Percentiles rank a stretch among this genome's conserved stretches.
Conservation (phyloP, 53 echinoderm and acorn worm genomes). For the Paracentrotus lividus region DNA sequence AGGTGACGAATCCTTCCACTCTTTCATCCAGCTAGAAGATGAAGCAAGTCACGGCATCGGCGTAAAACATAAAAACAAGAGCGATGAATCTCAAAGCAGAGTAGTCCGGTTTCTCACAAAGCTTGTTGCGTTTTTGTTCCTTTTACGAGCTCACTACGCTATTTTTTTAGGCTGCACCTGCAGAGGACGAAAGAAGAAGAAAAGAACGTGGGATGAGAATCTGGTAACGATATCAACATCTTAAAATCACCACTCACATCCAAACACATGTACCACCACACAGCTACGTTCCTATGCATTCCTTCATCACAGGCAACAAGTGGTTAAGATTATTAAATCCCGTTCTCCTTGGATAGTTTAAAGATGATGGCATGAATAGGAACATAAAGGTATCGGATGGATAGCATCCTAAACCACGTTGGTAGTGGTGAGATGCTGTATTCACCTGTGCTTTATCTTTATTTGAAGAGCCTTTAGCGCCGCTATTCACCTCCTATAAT, state of each 20-base stretch:
- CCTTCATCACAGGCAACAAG: slow-evolving; percentile 32
- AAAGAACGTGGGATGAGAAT: slow-evolving; percentile 51
- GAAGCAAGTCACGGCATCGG: not conserved
- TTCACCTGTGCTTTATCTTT: slow-evolving; percentile 71
- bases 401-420: not conserved
- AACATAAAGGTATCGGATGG: not conserved
- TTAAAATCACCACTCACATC: slow-evolving; percentile 27
- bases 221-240: slow-evolving; percentile 1
- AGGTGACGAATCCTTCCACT: slow-evolving; percentile 41
- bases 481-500: slow-evolving; percentile 60
- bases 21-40: slow-evolving; percentile 47
- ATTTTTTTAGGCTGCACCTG: slow-evolving; percentile 63
- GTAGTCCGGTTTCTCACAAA: slow-evolving; percentile 6
- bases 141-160: slow-evolving; percentile 63
- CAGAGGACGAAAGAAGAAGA: slow-evolving; percentile 47
- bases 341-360: not conserved
- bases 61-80: not conserved
- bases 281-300: not conserved
- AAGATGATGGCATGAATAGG: not conserved
- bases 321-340: slow-evolving; percentile 22
- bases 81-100: not conserved
- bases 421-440: slow-evolving; percentile 21
- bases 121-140: slow-evolving; percentile 33
- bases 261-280: not conserved
- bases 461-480: slow-evolving; percentile 52